Evolutionary conservation across 2,888 invertebrate genomes (phyloP).

Genomic region (Congeria kusceri): DNA sequence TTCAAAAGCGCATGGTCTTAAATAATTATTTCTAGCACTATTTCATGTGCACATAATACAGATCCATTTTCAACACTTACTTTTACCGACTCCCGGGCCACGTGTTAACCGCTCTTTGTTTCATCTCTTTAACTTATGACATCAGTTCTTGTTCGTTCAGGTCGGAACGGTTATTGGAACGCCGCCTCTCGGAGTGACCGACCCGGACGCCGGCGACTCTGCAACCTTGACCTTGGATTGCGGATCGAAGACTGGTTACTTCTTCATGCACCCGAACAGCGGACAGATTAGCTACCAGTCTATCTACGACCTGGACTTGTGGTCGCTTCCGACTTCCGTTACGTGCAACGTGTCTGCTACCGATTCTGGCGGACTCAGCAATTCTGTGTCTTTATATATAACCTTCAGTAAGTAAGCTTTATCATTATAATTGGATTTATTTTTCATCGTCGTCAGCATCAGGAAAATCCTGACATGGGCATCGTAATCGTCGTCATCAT

Average conservation of each 20-base stretch:
- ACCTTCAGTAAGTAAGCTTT: slow-evolving; percentile 50
- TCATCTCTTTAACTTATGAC: no score
- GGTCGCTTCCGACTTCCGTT: slow-evolving; percentile 21
- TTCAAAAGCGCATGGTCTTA: no score
- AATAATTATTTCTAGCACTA: no score
- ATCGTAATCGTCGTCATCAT: no score
- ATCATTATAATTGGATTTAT: no score
- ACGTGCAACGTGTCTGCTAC: slow-evolving; percentile 49
- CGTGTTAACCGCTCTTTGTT: no score
- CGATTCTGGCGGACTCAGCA: slow-evolving; percentile 48
- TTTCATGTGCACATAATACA: no score
- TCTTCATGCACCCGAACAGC: slow-evolving; percentile 33
- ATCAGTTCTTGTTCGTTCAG: slow-evolving; percentile 23
- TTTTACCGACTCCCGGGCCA: no score
- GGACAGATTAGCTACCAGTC: slow-evolving; percentile 49
- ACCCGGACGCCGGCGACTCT: slow-evolving; percentile 61
- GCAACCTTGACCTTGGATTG: slow-evolving; percentile 43
- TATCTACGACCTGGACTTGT: slow-evolving; percentile 54
- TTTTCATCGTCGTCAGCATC: no score
- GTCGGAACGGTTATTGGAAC: slow-evolving; percentile 51
- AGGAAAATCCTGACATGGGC: no score
- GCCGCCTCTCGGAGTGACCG: slow-evolving; percentile 52
- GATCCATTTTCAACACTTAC: no score
- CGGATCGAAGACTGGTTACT: slow-evolving; percentile 32
- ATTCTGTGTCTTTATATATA: slow-evolving; percentile 45